A percentile compares a stretch with the other conserved stretches of the same genome.
phyloP scores from a whole-genome alignment of 2,888 invertebrate species.

The Daptonema setosum region DNA sequence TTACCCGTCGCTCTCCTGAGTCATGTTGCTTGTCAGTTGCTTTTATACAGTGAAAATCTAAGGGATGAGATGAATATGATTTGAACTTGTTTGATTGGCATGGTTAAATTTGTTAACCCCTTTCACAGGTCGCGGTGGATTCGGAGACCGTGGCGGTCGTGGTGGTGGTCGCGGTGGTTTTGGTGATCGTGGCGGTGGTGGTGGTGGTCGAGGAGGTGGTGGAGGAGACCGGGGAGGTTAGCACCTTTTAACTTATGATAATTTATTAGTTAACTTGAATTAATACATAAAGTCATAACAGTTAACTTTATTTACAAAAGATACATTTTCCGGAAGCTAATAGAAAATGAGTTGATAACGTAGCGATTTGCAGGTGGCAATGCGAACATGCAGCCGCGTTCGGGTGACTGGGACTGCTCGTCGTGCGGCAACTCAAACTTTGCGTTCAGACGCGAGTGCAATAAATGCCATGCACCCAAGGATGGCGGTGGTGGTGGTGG shows the following conservation, averaged over 20 bases:
- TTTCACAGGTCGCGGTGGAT: constrained; percentile 6
- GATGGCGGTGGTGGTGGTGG: neutral
- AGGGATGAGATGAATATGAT: no score
- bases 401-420: constrained; percentile 20
- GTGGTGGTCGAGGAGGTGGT: constrained; percentile 7
- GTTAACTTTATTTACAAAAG: no score
- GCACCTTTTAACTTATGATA: no score
- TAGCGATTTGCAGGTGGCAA: constrained; percentile 4
- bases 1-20: no score
- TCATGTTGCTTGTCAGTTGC: no score
- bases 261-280: no score
- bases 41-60: no score
- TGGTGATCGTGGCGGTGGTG: constrained; percentile 9
- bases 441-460: constrained; percentile 19
- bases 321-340: no score
- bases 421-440: constrained; percentile 22
- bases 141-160: constrained; percentile 7
- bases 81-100: no score
- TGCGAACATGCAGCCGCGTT: constrained; percentile 15
- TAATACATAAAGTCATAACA: no score
- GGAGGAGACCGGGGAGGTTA: constrained; percentile 5
- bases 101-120: no score
- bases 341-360: no score
- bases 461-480: constrained; percentile 10
- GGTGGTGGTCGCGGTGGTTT: constrained; percentile 9